Percentiles rank a stretch among this genome's conserved stretches.
These are phyloP conservation scores for Drosophila koepferae DNA, from an alignment of 2,888 invertebrate genomes.

Conservation along the genomic window DNA sequence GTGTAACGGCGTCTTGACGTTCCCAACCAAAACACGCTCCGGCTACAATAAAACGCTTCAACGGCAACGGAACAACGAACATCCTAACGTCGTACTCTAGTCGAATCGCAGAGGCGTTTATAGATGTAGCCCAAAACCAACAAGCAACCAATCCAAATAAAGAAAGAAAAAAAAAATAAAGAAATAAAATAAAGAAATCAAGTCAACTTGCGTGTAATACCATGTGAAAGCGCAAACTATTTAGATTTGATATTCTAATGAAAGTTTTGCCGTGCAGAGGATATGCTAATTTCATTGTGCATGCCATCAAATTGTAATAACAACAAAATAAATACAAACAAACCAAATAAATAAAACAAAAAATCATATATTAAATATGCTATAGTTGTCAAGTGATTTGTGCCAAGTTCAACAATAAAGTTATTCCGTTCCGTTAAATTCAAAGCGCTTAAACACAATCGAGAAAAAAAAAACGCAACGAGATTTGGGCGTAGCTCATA, in stretches of 20 bases:
- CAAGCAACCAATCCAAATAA: neutral
- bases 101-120: neutral
- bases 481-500: constrained; percentile 25
- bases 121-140: constrained; percentile 4
- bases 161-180: neutral
- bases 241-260: constrained; percentile 36
- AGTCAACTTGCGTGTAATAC: constrained; percentile 39
- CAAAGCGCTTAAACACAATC: constrained; percentile 25
- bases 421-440: constrained; percentile 21
- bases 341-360: constrained; percentile 10
- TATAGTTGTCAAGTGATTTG: constrained; percentile 38
- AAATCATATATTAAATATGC: constrained; percentile 31
- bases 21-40: constrained; percentile 14
- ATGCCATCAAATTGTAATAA: constrained; percentile 37
- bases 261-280: constrained; percentile 18
- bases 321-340: constrained; percentile 6
- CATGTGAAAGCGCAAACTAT: constrained; percentile 40
- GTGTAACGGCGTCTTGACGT: constrained; percentile 81
- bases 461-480: neutral
- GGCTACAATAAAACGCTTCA: neutral
- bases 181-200: neutral
- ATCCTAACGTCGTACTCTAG: neutral
- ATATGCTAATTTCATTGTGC: constrained; percentile 39
- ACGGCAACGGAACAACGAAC: constrained; percentile 1
- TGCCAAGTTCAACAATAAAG: constrained; percentile 16